Base-by-base conservation (phyloP, 2,113 vertebrate genomes). In the Sinocyclocheilus rhinocerous region DNA sequence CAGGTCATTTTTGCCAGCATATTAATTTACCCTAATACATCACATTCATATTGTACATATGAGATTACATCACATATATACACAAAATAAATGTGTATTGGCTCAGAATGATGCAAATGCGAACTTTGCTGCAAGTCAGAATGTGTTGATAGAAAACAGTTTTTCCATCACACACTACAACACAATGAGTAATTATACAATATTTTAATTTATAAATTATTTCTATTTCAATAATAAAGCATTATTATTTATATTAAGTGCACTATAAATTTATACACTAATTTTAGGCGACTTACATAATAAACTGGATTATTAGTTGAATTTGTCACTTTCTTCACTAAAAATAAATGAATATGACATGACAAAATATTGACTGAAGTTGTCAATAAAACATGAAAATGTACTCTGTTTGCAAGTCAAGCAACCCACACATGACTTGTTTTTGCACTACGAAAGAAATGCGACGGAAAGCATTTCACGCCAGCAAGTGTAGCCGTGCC, bases 381-480 rank as follows among this genome's bases (percentile, higher is more conserved):
- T 63, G 18, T 33, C 65, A 69, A 7, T 22, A 2, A 69, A 69
- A 4, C 18, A 1, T 33, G 65, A 36, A 36, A 8, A 2, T 24
- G 10, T 2, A 4, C 8, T 10, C 2, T 3, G 20, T 42, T 42
- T n/a, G 10, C 20, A 45, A 45, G 70, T 4, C 39, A 75, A 75
- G 22, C 72, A n/a, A 75, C 22, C 3, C 42, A 45, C 22, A 13
- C 5, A n/a, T 6, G 22, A 76, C 73, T 4, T 50, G 73, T 76
- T 76, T 76, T 50, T 50, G 22, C 72, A 48, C 72, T 24, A 75
- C 12, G 1, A 75, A 20, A 39, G 55, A 79, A 81, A 48, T 65
- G 39, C 0, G n/a, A 67, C 6, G 22, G 20, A 61, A 42, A 80
- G 77, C 79, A 81, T 81, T 48, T 81, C n/a, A 81, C 22, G 24